Evolutionary conservation across 2,797 vertebrate genomes (phyloP).

Genomic region (Apogon hyalosoma): DNA sequence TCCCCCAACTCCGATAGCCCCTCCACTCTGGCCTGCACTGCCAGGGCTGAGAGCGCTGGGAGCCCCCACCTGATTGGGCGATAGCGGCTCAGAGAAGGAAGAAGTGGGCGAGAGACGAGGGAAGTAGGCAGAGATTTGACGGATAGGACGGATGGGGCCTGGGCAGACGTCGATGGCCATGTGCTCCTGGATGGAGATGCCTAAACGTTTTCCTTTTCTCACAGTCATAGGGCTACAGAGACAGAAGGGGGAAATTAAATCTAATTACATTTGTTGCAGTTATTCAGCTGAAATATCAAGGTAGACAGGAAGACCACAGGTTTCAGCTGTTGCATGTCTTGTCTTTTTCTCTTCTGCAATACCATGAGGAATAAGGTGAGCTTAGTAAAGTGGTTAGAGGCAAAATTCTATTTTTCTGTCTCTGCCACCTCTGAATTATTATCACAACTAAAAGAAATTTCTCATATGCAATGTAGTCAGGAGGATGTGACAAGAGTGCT

Average conservation of each 20-base stretch:
- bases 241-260: background rate
- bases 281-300: background rate
- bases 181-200: slow-evolving; percentile 90
- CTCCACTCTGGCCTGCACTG: slow-evolving; percentile 44
- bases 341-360: slow-evolving; percentile 2
- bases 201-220: slow-evolving; percentile 81
- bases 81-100: slow-evolving; percentile 75
- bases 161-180: slow-evolving; percentile 90
- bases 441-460: slow-evolving; percentile 9
- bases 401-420: slow-evolving; percentile 5
- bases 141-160: slow-evolving; percentile 87
- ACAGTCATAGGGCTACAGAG: slow-evolving; percentile 78
- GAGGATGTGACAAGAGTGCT: slow-evolving; percentile 5
- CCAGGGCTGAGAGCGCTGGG: slow-evolving; percentile 64
- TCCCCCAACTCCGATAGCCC: slow-evolving; percentile 18
- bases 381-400: background rate
- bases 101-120: slow-evolving; percentile 85
- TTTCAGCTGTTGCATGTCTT: slow-evolving; percentile 1
- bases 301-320: background rate
- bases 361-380: slow-evolving; percentile 13
- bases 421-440: slow-evolving; percentile 18
- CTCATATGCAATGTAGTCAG: slow-evolving; percentile 13
- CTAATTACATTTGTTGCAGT: background rate
- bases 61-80: slow-evolving; percentile 65
- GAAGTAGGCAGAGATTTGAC: slow-evolving; percentile 89